These are phyloP conservation scores for Catamblyrhynchus diadema DNA, from an alignment of 2,797 vertebrate species.

Conservation along the genomic window DNA sequence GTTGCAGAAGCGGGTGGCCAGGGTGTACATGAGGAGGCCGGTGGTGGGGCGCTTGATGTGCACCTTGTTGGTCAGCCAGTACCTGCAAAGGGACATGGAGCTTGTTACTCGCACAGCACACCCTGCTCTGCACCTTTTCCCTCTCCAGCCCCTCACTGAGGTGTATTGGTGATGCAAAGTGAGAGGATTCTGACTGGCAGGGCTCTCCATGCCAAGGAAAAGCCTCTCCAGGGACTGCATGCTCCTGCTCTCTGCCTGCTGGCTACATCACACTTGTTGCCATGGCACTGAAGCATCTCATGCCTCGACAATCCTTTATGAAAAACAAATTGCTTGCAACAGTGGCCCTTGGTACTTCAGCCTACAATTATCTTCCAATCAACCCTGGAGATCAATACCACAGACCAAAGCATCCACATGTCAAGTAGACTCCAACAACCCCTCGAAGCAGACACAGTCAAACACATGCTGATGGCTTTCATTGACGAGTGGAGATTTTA, in stretches of 20 bases:
- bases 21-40: conserved; percentile 95
- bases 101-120: not conserved
- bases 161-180: not conserved
- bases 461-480: not conserved
- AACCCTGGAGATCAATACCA: conserved; percentile 36
- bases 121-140: not conserved
- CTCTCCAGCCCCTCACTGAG: not conserved
- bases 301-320: conserved; percentile 35
- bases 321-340: conserved; percentile 52
- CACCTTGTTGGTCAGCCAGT: conserved; percentile 80
- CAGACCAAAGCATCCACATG: conserved; percentile 18
- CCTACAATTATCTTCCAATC: conserved; percentile 55
- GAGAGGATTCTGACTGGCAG: conserved; percentile 16
- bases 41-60: conserved; percentile 97
- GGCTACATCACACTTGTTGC: conserved; percentile 52
- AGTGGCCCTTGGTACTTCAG: conserved; percentile 41
- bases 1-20: conserved; percentile 97
- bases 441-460: not conserved
- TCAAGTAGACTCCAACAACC: conserved; percentile 25
- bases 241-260: conserved; percentile 39
- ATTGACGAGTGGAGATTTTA: conserved; percentile 10
- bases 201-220: conserved; percentile 37
- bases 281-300: conserved; percentile 51
- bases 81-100: conserved; percentile 75
- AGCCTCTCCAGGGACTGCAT: conserved; percentile 14